phyloP scores from a whole-genome alignment of 1,140 invertebrate genomes.

The Heliconius hermathena region DNA sequence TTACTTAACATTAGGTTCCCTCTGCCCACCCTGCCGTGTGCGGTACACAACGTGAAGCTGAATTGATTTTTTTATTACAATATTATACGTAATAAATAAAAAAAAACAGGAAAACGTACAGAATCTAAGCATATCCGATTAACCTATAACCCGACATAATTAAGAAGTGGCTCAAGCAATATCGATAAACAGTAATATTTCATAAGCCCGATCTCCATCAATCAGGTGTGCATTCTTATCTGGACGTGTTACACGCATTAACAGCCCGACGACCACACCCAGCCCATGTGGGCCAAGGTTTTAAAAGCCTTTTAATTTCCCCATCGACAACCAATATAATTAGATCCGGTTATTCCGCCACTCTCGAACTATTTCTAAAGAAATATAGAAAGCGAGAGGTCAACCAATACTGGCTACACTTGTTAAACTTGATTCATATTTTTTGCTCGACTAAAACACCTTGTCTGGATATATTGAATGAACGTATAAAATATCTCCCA shows the following conservation, averaged over 20 bases:
- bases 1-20: too few species aligned
- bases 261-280: constrained; percentile 48
- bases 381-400: constrained; percentile 27
- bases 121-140: neutral
- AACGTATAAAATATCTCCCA: constrained; percentile 1
- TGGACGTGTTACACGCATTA: constrained; percentile 34
- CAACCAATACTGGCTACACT: constrained; percentile 1
- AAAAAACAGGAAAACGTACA: too few species aligned
- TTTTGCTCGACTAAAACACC: constrained; percentile 33
- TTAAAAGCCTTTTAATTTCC: constrained; percentile 53
- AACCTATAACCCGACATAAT: neutral
- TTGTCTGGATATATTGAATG: constrained; percentile 29
- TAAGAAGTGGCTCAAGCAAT: neutral
- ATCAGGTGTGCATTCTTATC: constrained; percentile 33
- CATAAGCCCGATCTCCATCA: constrained; percentile 30
- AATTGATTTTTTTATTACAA: too few species aligned
- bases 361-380: neutral
- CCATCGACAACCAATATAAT: constrained; percentile 25
- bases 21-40: too few species aligned
- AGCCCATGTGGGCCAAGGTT: constrained; percentile 61
- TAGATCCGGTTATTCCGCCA: constrained; percentile 30
- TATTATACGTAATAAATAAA: too few species aligned
- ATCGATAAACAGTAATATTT: constrained; percentile 33
- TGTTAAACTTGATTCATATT: constrained; percentile 31
- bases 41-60: too few species aligned